Percentiles rank a stretch among this genome's conserved stretches.
Evolutionary conservation across 2,113 vertebrate species (phyloP).

Genomic region (Puntigrus tetrazona): DNA sequence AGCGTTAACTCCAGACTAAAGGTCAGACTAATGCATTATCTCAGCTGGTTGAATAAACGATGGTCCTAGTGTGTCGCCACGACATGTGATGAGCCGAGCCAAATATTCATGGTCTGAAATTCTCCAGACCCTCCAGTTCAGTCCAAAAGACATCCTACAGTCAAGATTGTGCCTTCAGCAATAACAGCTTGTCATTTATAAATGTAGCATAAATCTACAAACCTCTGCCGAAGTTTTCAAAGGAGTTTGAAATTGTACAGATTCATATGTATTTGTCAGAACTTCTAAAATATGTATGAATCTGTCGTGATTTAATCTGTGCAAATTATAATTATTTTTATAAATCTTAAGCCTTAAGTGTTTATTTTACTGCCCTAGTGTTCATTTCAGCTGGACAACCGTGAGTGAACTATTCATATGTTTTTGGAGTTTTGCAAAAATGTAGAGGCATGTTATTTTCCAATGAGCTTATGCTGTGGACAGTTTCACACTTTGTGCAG

Average conservation of each 20-base stretch:
- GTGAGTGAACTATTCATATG: background rate
- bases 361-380: background rate
- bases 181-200: background rate
- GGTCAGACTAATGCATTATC: constrained; percentile 19
- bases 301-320: too few relatives aligned
- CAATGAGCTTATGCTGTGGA: background rate
- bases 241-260: too few relatives aligned
- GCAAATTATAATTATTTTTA: too few relatives aligned
- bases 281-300: too few relatives aligned
- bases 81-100: background rate
- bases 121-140: background rate
- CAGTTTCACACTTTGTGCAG: background rate
- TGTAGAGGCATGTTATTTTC: background rate
- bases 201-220: background rate
- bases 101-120: background rate
- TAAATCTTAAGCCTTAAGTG: too few relatives aligned
- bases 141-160: background rate
- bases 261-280: too few relatives aligned
- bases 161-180: background rate
- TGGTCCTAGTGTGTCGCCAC: background rate
- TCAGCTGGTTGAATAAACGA: background rate
- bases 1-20: background rate
- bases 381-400: background rate
- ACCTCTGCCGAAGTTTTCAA: background rate
- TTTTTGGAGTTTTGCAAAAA: background rate